These are phyloP conservation scores for Meriones psammophilus DNA, from an alignment of 2,797 vertebrate species.

Conservation along the genomic window DNA sequence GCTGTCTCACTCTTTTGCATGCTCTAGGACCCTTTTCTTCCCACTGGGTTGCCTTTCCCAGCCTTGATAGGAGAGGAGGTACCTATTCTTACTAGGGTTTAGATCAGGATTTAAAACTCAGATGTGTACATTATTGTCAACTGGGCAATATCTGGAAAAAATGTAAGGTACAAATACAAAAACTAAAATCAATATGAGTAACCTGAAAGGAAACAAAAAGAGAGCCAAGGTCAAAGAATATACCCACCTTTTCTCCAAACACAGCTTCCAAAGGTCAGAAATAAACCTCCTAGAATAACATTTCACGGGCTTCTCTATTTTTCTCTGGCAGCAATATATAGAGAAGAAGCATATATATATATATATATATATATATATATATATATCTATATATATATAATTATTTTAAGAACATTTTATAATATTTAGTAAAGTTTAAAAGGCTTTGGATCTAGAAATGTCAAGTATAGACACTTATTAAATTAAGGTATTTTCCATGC, in stretches of 20 bases:
- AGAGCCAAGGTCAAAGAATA: neutral
- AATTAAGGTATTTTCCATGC: neutral
- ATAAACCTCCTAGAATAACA: neutral
- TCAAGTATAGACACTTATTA: neutral
- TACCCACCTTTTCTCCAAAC: neutral
- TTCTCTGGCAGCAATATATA: conserved; percentile 11
- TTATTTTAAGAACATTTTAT: neutral
- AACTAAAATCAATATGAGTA: neutral
- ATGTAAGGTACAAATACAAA: neutral
- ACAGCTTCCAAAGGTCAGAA: neutral
- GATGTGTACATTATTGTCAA: neutral
- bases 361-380: no score
- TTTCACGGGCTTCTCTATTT: neutral
- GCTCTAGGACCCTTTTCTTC: neutral
- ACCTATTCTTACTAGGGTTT: neutral
- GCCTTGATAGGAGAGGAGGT: neutral
- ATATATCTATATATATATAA: no score
- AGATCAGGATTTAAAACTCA: neutral
- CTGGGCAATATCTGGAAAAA: neutral
- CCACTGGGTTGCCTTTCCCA: neutral
- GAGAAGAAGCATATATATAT: neutral
- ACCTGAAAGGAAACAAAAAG: neutral
- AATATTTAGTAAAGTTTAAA: neutral
- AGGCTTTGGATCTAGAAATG: neutral
- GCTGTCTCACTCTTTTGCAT: neutral